These are phyloP conservation scores for Megalops cyprinoides DNA, from an alignment of 2,797 vertebrate species.

Conservation along the genomic window DNA sequence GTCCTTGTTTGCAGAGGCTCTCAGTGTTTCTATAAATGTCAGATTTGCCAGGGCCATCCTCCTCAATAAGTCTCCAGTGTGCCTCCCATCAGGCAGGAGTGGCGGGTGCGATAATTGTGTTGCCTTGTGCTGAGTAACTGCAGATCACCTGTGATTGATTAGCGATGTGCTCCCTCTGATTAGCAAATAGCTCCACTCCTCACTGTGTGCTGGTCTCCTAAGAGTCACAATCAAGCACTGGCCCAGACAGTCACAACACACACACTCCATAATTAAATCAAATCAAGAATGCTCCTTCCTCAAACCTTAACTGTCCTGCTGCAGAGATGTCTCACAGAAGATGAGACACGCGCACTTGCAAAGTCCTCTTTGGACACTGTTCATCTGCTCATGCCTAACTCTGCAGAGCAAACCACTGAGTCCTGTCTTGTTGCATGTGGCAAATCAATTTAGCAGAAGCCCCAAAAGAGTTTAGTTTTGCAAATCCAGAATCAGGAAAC, in stretches of 20 bases:
- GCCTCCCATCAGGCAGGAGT: not conserved
- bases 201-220: conserved; percentile 32
- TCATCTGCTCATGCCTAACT: not conserved
- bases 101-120: not conserved
- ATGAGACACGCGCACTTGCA: not conserved
- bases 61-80: not conserved
- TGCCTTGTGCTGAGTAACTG: conserved; percentile 11
- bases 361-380: not conserved
- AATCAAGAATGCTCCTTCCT: not conserved
- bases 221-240: conserved; percentile 37
- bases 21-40: conserved; percentile 14
- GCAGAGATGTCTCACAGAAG: not conserved
- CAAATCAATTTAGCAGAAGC: not conserved
- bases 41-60: conserved; percentile 1
- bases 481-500: not conserved
- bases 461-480: not conserved
- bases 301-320: not conserved
- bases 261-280: conserved; percentile 21
- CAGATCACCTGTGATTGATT: conserved; percentile 43
- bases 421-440: not conserved
- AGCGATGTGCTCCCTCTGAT: conserved; percentile 46
- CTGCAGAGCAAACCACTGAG: not conserved
- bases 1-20: not conserved
- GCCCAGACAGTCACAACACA: conserved; percentile 42
- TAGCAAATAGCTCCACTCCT: conserved; percentile 43